Conservation (phyloP, 2,888 invertebrate genomes). For the Sympetrum striolatum region DNA sequence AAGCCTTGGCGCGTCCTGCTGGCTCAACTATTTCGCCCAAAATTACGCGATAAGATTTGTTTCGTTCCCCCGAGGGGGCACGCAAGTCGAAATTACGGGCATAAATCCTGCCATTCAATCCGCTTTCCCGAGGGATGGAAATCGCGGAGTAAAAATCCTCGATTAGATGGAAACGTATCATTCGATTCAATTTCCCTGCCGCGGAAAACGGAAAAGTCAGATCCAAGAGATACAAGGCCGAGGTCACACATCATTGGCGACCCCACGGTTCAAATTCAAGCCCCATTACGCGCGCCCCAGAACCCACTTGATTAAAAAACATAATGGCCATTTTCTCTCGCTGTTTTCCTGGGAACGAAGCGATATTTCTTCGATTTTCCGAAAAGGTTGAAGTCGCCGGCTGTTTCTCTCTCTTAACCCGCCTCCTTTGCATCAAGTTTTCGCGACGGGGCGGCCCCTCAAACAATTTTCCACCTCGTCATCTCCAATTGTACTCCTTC, state of each 20-base stretch:
- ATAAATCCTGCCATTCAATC: not conserved
- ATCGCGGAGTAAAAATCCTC: not conserved
- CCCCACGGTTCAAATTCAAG: not conserved
- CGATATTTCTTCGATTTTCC: too few relatives aligned
- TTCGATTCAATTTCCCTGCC: not conserved
- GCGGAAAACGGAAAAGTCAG: not conserved
- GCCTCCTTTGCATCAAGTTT: too few relatives aligned
- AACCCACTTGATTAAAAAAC: too few relatives aligned
- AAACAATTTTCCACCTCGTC: slow-evolving; percentile 8
- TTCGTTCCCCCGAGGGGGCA: not conserved
- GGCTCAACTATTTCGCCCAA: not conserved
- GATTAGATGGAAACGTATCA: not conserved
- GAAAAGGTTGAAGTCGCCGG: too few relatives aligned
- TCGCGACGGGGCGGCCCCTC: not conserved
- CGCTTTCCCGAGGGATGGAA: not conserved
- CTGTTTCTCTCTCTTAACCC: too few relatives aligned
- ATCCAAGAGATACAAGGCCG: not conserved
- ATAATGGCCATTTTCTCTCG: too few relatives aligned
- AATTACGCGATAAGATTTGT: not conserved
- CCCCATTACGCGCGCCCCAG: too few relatives aligned
- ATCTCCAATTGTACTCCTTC: not conserved
- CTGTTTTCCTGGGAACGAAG: too few relatives aligned
- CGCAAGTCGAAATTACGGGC: not conserved
- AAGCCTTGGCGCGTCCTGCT: not conserved
- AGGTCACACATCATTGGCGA: not conserved